Percentiles rank a stretch among this genome's conserved stretches.
Evolutionary conservation across 2,888 invertebrate genomes (phyloP).

Genomic region (Zhengitettix transpicula): DNA sequence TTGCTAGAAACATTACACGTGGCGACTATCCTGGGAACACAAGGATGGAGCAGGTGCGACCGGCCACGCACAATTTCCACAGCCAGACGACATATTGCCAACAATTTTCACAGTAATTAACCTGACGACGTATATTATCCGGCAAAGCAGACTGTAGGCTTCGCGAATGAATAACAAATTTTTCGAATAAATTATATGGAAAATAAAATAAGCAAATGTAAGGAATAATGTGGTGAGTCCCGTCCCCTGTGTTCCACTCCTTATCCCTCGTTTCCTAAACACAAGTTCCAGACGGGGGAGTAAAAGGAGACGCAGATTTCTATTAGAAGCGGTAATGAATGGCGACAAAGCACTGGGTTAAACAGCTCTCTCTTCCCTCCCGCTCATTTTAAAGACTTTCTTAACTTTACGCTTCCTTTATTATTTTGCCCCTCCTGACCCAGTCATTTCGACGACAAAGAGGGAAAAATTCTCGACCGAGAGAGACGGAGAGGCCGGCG

Average conservation of each 20-base stretch:
- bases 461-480: not conserved
- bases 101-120: not conserved
- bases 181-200: not conserved
- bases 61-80: no score
- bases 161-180: not conserved
- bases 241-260: not conserved
- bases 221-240: not conserved
- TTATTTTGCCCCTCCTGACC: constrained; percentile 13
- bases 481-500: not conserved
- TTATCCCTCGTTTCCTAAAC: not conserved
- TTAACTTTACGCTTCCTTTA: constrained; percentile 9
- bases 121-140: not conserved
- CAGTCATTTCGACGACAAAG: constrained; percentile 8
- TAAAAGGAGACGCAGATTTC: constrained; percentile 5
- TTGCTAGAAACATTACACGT: no score
- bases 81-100: not conserved
- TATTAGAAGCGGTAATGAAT: constrained; percentile 12
- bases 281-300: not conserved
- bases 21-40: no score
- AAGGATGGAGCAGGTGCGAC: no score
- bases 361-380: constrained; percentile 5
- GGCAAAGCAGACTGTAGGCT: not conserved
- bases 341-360: constrained; percentile 12
- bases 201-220: not conserved
- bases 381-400: constrained; percentile 10